Conservation (phyloP, 2,797 vertebrate species). For the Chromobotia macracanthus region DNA sequence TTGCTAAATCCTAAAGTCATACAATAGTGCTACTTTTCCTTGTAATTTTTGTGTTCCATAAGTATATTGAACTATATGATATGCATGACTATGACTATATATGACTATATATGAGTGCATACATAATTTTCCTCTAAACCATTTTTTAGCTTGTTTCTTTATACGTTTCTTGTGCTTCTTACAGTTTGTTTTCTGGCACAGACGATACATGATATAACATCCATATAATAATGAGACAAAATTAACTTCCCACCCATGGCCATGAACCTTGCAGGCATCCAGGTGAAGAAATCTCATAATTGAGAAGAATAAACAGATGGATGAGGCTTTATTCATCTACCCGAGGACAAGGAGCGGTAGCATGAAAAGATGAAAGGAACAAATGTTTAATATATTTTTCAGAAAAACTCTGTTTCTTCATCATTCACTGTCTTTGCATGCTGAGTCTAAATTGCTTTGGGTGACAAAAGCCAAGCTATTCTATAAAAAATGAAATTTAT, state of each 20-base stretch:
- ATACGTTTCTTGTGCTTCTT: not conserved
- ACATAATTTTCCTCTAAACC: not conserved
- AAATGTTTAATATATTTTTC: conserved; percentile 49
- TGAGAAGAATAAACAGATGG: conserved; percentile 74
- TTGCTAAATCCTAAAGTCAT: no score
- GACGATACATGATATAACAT: conserved; percentile 55
- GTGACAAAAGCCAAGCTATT: conserved; percentile 71
- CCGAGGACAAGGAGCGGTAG: conserved; percentile 42
- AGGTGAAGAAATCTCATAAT: conserved; percentile 72
- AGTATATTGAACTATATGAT: no score
- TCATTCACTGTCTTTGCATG: conserved; percentile 57
- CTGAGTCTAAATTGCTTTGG: conserved; percentile 72
- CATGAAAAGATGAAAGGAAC: conserved; percentile 4
- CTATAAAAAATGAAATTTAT: conserved; percentile 68
- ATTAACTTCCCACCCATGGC: conserved; percentile 69
- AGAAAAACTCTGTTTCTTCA: conserved; percentile 50
- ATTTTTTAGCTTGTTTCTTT: no score
- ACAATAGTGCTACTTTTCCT: no score
- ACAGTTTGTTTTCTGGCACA: not conserved
- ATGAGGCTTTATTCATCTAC: conserved; percentile 71
- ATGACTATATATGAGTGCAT: no score
- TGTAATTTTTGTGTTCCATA: no score
- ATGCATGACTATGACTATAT: no score
- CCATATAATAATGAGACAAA: conserved; percentile 69
- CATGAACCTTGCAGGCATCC: conserved; percentile 69